These are phyloP conservation scores for Lamellibrachia columna DNA, from an alignment of 2,888 invertebrate genomes.

Conservation along the genomic window DNA sequence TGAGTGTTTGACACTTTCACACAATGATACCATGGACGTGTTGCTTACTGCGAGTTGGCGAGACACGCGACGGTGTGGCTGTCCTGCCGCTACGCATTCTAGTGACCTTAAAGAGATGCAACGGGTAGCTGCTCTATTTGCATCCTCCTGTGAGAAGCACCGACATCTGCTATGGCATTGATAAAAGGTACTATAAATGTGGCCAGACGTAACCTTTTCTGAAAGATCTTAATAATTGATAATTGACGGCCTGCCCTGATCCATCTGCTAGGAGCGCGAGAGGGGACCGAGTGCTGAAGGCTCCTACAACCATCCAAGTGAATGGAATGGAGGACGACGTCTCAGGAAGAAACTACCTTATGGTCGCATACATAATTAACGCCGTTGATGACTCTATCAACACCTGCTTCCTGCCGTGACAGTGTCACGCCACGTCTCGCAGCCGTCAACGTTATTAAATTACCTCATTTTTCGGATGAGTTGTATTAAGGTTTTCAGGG, in stretches of 20 bases:
- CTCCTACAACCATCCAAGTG: background rate
- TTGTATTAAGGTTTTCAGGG: background rate
- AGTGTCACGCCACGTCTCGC: background rate
- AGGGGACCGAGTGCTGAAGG: background rate
- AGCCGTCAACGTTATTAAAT: background rate
- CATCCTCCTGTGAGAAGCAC: background rate
- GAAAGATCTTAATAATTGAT: constrained; percentile 16
- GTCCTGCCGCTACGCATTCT: background rate
- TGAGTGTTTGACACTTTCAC: background rate
- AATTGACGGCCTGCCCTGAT: background rate
- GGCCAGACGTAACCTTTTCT: background rate
- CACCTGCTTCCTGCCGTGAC: background rate
- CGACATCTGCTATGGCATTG: background rate
- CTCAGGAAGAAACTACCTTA: background rate
- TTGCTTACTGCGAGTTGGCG: background rate
- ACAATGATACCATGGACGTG: background rate
- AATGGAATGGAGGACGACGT: background rate
- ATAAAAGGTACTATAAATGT: background rate
- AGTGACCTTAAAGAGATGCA: background rate
- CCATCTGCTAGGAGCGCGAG: background rate
- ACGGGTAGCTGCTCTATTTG: background rate
- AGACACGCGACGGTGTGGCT: background rate
- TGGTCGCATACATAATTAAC: background rate
- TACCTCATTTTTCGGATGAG: background rate
- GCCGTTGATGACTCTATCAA: background rate